phyloP scores from a whole-genome alignment of 2,888 invertebrate species.

The Andricus curvator region DNA sequence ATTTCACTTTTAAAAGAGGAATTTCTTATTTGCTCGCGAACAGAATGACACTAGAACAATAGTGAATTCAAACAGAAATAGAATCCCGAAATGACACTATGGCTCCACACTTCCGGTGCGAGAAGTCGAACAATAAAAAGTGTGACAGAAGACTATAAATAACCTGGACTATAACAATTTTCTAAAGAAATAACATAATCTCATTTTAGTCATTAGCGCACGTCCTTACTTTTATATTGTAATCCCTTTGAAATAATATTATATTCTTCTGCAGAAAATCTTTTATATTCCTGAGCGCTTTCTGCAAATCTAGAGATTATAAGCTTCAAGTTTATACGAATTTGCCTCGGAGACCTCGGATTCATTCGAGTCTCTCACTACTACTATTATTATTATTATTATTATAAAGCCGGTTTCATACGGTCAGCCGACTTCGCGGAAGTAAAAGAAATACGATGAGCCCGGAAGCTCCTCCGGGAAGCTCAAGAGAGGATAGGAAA shows the following conservation, averaged over 20 bases:
- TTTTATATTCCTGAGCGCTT: neutral
- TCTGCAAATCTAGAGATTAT: neutral
- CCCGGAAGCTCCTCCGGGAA: slow-evolving; percentile 26
- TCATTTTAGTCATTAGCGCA: neutral
- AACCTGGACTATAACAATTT: neutral
- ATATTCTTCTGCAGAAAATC: neutral
- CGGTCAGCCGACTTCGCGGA: slow-evolving; percentile 18
- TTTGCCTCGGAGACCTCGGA: neutral
- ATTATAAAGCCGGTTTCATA: slow-evolving; percentile 23
- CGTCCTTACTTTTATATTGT: neutral
- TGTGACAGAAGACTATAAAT: neutral
- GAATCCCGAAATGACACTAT: neutral
- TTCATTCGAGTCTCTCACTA: neutral
- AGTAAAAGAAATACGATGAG: slow-evolving; percentile 19
- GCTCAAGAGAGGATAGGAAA: slow-evolving; percentile 7
- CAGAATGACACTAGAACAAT: slow-evolving; percentile 28
- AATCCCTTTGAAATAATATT: too few relatives aligned
- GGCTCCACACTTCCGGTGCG: neutral
- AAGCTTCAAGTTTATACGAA: neutral
- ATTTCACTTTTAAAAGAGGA: slow-evolving; percentile 22
- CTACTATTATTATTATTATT: neutral
- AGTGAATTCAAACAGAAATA: slow-evolving; percentile 15
- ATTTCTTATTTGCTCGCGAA: slow-evolving; percentile 19
- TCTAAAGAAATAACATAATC: neutral
- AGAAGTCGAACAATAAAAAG: neutral